Evolutionary conservation across 2,113 vertebrate species (phyloP).

Genomic region (Tupaia tana): DNA sequence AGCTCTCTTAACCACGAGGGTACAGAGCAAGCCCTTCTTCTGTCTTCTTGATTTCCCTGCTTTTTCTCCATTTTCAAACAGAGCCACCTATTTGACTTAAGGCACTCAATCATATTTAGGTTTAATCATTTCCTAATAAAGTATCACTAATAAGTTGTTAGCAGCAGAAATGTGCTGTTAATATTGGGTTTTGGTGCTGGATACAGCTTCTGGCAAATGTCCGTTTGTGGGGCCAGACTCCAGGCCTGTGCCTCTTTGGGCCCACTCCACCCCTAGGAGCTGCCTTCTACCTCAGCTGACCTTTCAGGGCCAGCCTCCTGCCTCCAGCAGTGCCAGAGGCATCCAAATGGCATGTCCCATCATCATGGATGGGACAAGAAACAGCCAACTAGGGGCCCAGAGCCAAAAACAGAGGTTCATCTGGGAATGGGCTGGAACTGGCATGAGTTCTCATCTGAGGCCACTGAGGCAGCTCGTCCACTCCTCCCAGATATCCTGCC

Average conservation of each 20-base stretch:
- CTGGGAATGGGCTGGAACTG: neutral
- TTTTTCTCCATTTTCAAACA: neutral
- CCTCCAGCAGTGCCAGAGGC: neutral
- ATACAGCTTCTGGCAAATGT: neutral
- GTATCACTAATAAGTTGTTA: neutral
- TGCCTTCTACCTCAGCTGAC: neutral
- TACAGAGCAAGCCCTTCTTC: no score
- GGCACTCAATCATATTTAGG: neutral
- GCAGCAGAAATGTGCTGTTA: neutral
- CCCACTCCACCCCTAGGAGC: neutral
- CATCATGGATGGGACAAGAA: neutral
- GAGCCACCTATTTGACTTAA: neutral
- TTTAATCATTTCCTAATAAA: constrained; percentile 19
- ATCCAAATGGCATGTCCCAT: neutral
- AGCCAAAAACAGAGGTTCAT: neutral
- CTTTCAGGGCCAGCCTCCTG: neutral
- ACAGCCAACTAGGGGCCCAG: neutral
- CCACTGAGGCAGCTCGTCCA: neutral
- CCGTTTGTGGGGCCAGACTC: neutral
- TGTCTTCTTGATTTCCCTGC: neutral
- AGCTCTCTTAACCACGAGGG: no score
- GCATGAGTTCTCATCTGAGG: neutral
- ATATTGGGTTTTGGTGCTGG: neutral
- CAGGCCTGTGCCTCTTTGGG: constrained; percentile 3
- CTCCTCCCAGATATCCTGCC: no score